Conservation (phyloP, 2,888 invertebrate species). For the Acronicta leporina region DNA sequence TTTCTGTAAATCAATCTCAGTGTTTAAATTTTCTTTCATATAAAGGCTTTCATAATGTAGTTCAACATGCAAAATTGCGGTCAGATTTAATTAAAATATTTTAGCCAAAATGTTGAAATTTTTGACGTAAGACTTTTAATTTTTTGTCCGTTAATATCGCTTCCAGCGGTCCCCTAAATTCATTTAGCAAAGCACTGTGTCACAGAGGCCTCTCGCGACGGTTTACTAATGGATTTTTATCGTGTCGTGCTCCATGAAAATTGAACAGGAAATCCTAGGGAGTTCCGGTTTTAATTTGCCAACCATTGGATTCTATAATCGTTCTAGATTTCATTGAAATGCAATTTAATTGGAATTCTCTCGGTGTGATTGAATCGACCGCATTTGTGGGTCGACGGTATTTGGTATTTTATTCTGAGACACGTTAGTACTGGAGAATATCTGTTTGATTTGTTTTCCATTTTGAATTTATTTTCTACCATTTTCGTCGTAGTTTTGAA, state of each 20-base stretch:
- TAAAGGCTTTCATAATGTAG: constrained; percentile 11
- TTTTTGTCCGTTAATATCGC: constrained; percentile 51
- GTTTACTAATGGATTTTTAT: constrained; percentile 84
- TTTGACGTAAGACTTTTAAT: constrained; percentile 45
- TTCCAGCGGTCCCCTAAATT: constrained; percentile 62
- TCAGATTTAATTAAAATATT: constrained; percentile 43
- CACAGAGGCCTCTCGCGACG: constrained; percentile 71
- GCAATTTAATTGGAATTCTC: constrained; percentile 85
- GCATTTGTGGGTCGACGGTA: constrained; percentile 66
- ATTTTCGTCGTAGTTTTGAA: not conserved
- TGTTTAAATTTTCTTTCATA: not conserved
- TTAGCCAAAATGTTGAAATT: constrained; percentile 28
- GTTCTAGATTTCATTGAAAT: constrained; percentile 85
- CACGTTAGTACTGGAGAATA: constrained; percentile 35
- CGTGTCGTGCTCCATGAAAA: constrained; percentile 81
- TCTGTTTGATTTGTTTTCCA: constrained; percentile 24
- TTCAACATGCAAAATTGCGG: constrained; percentile 20
- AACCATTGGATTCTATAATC: constrained; percentile 83
- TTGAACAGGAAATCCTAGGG: constrained; percentile 82
- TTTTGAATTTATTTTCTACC: constrained; percentile 6
- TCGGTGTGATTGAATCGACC: constrained; percentile 72
- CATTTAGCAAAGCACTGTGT: constrained; percentile 65
- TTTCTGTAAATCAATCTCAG: not conserved
- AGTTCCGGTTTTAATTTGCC: constrained; percentile 84
- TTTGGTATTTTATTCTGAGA: constrained; percentile 52